Evolutionary conservation across 2,888 invertebrate species (phyloP), one percentile per base, ranked within the genome.

Genomic region (Hydrotaea cyrtoneurina): DNA sequence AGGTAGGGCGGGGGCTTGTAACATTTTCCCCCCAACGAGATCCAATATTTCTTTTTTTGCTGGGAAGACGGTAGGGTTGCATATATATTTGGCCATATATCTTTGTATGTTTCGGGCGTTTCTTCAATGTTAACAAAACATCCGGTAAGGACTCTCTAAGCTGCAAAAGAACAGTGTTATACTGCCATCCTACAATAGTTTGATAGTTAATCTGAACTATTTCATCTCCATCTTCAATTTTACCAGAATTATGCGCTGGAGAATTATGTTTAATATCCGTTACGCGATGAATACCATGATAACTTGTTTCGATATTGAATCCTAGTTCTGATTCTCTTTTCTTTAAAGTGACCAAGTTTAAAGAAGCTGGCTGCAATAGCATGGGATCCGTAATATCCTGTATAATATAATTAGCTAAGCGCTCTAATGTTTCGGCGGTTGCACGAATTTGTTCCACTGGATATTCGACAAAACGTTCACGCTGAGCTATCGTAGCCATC

Each of bases 161-260:
- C 78, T 96, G 93, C 84, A 95, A 94, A 88, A 96, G 93, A 31
- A 97, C 95, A 87, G 96, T 96, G 89, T 96, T 95, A 78, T 95
- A 94, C 88, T 96, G 96, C 97, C 97, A 97, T 0, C 97, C 97
- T 84, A 97, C 95, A 0, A 95, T 94, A 0, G 95, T 95, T 90
- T 95, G 95, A 90, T 95, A 95, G 91, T 95, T 95, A 31, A 95
- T 97, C 94, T 98, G 97, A 57, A 99, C 96, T 88, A 99, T 97
- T 93, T 99, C 99, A 93, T 99, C 99, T 0, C 98, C 99, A 88
- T 96, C 96, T 92, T 98, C 98, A 89, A 99, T 96, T 93, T 97
- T 97, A 1, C 97, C 97, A 88, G 97, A 97, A 46, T 96, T 95
- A 93, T 98, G 98, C 55, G 98, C 98, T 1, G 98, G 97, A 72